Evolutionary conservation across 2,113 vertebrate species (phyloP).

Genomic region (Lagopus muta): DNA sequence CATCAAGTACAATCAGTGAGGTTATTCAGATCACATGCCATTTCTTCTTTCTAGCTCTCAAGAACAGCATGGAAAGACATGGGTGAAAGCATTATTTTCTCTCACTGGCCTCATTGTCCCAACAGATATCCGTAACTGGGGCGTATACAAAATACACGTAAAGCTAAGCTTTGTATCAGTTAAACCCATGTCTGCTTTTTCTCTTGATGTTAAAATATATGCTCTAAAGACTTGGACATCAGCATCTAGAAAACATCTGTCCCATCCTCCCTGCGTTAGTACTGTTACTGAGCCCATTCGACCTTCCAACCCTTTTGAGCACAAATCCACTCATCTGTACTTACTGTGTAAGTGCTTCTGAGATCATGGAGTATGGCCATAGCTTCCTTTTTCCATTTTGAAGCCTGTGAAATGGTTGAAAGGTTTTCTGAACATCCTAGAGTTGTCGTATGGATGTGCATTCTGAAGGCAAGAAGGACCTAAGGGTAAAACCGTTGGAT

Average conservation of each 20-base stretch:
- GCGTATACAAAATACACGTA: not conserved
- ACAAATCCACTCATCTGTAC: rapidly evolving
- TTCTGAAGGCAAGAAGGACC: not conserved
- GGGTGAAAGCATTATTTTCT: not conserved
- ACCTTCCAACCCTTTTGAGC: not conserved
- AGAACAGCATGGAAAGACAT: not conserved
- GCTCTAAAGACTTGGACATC: not conserved
- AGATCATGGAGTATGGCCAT: not conserved
- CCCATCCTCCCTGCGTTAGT: not conserved
- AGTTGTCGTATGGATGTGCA: not conserved
- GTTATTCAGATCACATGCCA: not conserved
- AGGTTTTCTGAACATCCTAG: not conserved
- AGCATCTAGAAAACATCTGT: not conserved
- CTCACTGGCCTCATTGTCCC: not conserved
- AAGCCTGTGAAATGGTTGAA: not conserved
- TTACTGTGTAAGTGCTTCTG: rapidly evolving
- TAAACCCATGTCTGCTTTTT: not conserved
- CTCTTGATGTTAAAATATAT: not conserved
- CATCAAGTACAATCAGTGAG: not conserved
- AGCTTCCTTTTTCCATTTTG: not conserved
- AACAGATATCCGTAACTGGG: not conserved
- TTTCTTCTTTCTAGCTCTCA: not conserved
- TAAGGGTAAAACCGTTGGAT: not conserved
- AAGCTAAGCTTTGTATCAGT: not conserved
- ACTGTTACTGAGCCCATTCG: not conserved